Percentiles rank a stretch among this genome's conserved stretches.
Evolutionary conservation across 2,888 invertebrate species (phyloP).

Genomic region (Mesorhabditis spiculigera): DNA sequence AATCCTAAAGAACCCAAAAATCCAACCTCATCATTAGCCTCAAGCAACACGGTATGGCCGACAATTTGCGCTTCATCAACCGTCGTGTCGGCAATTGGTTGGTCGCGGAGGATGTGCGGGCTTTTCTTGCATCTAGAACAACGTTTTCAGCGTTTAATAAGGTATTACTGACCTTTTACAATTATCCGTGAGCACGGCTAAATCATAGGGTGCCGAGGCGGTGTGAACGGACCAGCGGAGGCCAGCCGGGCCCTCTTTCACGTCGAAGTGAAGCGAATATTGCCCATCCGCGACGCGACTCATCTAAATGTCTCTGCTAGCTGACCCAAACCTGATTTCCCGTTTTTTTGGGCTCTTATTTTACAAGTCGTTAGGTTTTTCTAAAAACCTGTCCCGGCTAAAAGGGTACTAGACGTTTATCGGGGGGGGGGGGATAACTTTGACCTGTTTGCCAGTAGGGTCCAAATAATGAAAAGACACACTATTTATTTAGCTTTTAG

Average conservation of each 20-base stretch:
- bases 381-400: no score
- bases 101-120: slow-evolving; percentile 33
- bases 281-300: slow-evolving; percentile 19
- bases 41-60: slow-evolving; percentile 38
- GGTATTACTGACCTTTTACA: slow-evolving; percentile 20
- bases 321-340: no score
- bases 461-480: no score
- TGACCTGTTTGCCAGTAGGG: no score
- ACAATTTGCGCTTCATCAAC: slow-evolving; percentile 26
- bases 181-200: slow-evolving; percentile 43
- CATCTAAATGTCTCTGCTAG: slow-evolving; percentile 7
- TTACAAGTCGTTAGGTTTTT: no score
- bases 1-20: no score
- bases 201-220: slow-evolving; percentile 40
- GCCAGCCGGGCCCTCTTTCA: slow-evolving; percentile 25
- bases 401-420: no score
- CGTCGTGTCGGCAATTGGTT: slow-evolving; percentile 29
- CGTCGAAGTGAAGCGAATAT: slow-evolving; percentile 35
- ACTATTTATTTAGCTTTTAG: no score
- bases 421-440: no score
- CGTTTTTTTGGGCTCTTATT: no score
- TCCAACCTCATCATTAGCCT: slow-evolving; percentile 18
- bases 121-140: slow-evolving; percentile 29
- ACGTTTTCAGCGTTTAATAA: neutral
- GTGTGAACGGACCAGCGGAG: slow-evolving; percentile 33